Conservation (phyloP, 2,888 invertebrate genomes). For the Anticlea derivata region DNA sequence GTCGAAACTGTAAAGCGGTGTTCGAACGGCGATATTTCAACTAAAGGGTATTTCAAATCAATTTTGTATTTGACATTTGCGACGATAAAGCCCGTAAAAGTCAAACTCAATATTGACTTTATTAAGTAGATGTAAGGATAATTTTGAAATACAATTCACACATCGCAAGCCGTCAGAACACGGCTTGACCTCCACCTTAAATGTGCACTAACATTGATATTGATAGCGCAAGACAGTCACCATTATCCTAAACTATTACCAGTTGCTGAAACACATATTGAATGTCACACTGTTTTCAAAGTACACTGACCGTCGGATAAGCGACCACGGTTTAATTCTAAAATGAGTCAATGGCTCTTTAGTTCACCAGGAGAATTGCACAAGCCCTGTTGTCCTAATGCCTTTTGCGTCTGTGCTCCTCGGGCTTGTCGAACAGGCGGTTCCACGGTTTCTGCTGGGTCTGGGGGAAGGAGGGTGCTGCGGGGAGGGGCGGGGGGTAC, state of each 20-base stretch:
- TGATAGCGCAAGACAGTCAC: not conserved
- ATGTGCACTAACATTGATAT: not conserved
- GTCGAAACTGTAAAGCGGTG: no score
- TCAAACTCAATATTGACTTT: no score
- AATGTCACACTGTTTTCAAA: slow-evolving; percentile 13
- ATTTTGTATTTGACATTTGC: no score
- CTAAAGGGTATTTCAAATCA: no score
- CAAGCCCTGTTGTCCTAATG: not conserved
- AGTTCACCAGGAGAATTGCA: not conserved
- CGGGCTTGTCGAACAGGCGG: slow-evolving; percentile 24
- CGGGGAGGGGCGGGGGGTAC: slow-evolving; percentile 21
- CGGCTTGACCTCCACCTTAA: no score
- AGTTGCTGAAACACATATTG: slow-evolving; percentile 10
- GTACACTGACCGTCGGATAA: slow-evolving; percentile 8
- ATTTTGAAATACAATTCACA: no score
- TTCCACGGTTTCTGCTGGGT: slow-evolving; percentile 25
- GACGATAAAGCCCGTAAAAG: no score
- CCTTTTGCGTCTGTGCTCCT: not conserved
- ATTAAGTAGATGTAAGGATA: no score
- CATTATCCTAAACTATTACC: slow-evolving; percentile 1
- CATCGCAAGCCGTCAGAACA: no score
- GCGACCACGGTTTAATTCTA: slow-evolving; percentile 10
- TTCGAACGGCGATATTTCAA: no score
- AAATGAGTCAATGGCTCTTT: slow-evolving; percentile 18
- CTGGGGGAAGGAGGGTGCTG: slow-evolving; percentile 17